These are phyloP conservation scores for Pygocentrus nattereri DNA, from an alignment of 2,797 vertebrate species.

Conservation along the genomic window DNA sequence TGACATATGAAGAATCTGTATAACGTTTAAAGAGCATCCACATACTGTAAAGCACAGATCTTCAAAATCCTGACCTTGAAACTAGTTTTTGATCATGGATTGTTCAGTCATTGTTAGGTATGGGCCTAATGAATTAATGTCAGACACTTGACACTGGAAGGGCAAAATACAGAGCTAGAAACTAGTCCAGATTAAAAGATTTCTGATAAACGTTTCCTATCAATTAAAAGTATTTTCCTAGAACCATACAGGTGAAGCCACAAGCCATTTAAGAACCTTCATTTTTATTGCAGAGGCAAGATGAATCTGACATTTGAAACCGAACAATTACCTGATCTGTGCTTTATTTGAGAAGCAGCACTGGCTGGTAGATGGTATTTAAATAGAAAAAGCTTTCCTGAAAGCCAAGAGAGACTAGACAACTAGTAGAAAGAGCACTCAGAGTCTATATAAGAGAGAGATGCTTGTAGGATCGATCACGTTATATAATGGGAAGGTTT, in stretches of 20 bases:
- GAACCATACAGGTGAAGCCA: background rate
- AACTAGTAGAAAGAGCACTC: slow-evolving; percentile 18
- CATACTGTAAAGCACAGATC: background rate
- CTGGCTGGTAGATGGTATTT: slow-evolving; percentile 58
- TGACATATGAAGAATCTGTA: no score
- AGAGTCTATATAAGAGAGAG: slow-evolving; percentile 48
- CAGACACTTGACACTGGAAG: no score
- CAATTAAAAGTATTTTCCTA: no score
- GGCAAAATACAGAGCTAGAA: no score
- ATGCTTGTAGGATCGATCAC: slow-evolving; percentile 61
- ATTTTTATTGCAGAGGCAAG: background rate
- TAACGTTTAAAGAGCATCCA: background rate
- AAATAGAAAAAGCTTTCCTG: slow-evolving; percentile 39
- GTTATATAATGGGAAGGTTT: slow-evolving; percentile 67
- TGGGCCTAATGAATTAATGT: no score
- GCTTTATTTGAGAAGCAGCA: slow-evolving; percentile 37
- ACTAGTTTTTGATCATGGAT: no score
- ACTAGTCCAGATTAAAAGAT: no score
- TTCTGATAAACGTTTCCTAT: no score
- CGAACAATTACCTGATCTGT: slow-evolving; percentile 44
- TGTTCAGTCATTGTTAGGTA: no score
- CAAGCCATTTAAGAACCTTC: background rate
- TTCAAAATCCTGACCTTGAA: no score
- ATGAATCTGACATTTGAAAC: slow-evolving; percentile 38
- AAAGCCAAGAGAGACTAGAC: slow-evolving; percentile 21